Evolutionary conservation across 2,113 vertebrate species (phyloP).

Genomic region (Formicarius rufipectus): DNA sequence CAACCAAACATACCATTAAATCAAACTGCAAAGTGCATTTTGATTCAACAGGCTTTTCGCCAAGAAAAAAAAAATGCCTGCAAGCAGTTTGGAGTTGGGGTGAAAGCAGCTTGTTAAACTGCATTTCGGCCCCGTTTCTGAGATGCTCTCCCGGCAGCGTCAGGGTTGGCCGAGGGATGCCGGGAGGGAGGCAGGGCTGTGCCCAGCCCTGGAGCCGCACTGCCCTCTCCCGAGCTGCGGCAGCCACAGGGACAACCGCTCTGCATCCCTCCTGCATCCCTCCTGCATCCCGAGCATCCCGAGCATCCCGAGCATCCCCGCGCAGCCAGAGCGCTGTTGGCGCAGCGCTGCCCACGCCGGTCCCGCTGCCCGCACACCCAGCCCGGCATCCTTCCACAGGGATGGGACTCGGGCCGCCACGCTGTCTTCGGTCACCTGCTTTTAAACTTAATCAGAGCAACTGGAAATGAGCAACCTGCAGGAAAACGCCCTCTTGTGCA

Average conservation of each 20-base stretch:
- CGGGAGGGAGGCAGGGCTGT: not conserved
- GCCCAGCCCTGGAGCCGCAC: not conserved
- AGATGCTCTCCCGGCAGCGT: not conserved
- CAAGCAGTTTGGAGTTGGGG: slow-evolving; percentile 17
- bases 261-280: no score
- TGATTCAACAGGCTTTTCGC: not conserved
- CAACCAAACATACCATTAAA: not conserved
- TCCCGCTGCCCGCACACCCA: no score
- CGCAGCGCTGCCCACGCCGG: no score
- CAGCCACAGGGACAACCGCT: not conserved
- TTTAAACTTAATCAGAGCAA: not conserved
- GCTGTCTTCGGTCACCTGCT: not conserved
- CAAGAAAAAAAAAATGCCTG: not conserved
- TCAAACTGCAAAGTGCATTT: not conserved
- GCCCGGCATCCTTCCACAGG: not conserved
- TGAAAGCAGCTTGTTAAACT: slow-evolving; percentile 36
- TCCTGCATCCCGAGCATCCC: no score
- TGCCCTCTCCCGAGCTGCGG: not conserved
- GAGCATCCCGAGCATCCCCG: no score
- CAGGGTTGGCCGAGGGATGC: not conserved
- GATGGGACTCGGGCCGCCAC: fast-evolving
- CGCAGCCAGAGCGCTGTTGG: no score
- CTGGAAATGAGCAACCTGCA: not conserved
- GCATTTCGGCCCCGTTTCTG: slow-evolving; percentile 7
- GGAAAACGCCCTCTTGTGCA: not conserved